Percentiles rank a stretch among this genome's conserved stretches.
Conservation (phyloP, 2,113 vertebrate genomes). For the Helogale parvula region DNA sequence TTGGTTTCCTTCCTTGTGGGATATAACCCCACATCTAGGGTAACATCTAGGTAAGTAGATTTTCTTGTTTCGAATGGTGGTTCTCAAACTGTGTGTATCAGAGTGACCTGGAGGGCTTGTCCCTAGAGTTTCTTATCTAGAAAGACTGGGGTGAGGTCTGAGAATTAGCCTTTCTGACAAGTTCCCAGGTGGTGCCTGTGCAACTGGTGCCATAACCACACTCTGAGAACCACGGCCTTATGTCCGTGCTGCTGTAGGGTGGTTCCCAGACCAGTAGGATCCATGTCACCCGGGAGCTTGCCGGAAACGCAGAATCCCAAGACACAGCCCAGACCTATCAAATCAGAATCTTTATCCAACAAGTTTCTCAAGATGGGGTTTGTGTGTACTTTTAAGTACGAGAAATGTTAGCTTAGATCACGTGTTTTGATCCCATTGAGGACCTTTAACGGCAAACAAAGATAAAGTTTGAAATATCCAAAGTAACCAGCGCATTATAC, state of each 20-base stretch:
- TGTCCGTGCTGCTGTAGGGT: neutral
- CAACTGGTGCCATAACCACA: neutral
- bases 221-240: neutral
- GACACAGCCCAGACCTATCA: neutral
- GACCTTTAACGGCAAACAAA: neutral
- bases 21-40: neutral
- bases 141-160: neutral
- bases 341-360: neutral
- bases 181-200: neutral
- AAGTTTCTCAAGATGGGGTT: neutral
- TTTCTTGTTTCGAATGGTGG: neutral
- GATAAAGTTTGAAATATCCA: neutral
- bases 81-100: neutral
- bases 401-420: neutral
- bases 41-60: neutral
- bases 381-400: neutral
- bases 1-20: neutral
- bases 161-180: neutral
- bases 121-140: neutral
- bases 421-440: neutral
- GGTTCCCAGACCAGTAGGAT: accelerated
- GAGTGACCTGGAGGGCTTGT: neutral
- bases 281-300: neutral
- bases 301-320: neutral
- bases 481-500: neutral